A percentile compares a stretch with the other conserved stretches of the same genome.
These are phyloP conservation scores for Diachrysia chrysitis DNA, from an alignment of 2,888 invertebrate genomes.

Conservation along the genomic window DNA sequence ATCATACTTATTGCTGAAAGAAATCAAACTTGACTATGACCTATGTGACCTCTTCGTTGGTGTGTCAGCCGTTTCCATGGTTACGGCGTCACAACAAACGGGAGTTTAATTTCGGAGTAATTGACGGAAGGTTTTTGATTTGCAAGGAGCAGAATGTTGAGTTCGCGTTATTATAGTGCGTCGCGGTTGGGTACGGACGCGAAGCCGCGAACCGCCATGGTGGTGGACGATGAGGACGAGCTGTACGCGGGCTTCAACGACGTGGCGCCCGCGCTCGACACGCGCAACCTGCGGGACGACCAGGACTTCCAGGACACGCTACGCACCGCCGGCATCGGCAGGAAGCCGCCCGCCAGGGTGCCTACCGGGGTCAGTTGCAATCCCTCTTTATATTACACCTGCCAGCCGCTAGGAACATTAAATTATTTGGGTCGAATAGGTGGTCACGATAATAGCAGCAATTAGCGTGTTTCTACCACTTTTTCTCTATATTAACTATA, in stretches of 20 bases:
- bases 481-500: too few relatives aligned
- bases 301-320: constrained; percentile 93
- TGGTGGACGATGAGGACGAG: constrained; percentile 90
- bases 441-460: background rate
- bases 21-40: background rate
- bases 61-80: constrained; percentile 70
- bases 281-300: constrained; percentile 92
- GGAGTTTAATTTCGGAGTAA: constrained; percentile 21
- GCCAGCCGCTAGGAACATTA: too few relatives aligned
- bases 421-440: background rate
- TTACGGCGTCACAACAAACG: constrained; percentile 85
- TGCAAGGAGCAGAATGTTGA: constrained; percentile 70
- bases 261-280: constrained; percentile 90
- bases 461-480: too few relatives aligned
- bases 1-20: constrained; percentile 4
- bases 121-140: constrained; percentile 9
- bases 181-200: constrained; percentile 79
- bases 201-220: constrained; percentile 80
- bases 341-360: constrained; percentile 90
- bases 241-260: constrained; percentile 92
- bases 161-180: constrained; percentile 81
- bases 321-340: constrained; percentile 92
- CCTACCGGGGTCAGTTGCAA: constrained; percentile 79
- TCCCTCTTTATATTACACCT: background rate
- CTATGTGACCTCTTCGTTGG: constrained; percentile 18